Base-by-base conservation (phyloP, 2,797 vertebrate species). In the Melanotaenia parkinsoni region DNA sequence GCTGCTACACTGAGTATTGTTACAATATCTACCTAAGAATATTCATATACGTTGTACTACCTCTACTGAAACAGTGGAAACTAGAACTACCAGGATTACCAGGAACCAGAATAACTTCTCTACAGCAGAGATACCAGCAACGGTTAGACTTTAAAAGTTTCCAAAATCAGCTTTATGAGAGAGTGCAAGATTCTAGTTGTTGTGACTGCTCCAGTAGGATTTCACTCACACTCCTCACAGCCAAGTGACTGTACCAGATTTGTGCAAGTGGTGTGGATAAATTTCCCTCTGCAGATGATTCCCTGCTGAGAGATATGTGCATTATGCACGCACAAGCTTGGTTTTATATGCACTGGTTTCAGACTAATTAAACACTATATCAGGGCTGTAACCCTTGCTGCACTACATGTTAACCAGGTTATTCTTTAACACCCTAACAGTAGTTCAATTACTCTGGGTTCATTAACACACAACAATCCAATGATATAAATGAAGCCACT, bases 401-500 rank as follows among this genome's bases (percentile, higher is more conserved):
- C 37, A 10, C 58, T 56, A 58, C 33, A 51, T n/a, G 61, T 50
- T 73, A 63, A 84, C 67, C 2, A 51, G 45, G 72, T 64, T 24
- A 67, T 26, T 76, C 32, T 68, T 30, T 57, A 35, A 64, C 78
- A 28, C 51, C 57, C 53, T 32, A 66, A 68, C 67, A 50, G 61
- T 24, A 20, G 61, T 62, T 30, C 78, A 69, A 85, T 71, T 71
- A 72, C 54, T 67, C 58, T 1, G n/a, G 43, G 9, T 71, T 57
- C 63, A 72, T 71, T 68, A 78, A 71, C 43, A 67, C 67, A 67
- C 38, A 74, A 30, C 32, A 67, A 84, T 76, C 80, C 78, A 85
- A 85, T 86, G 67, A 82, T 77, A 66, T 47, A 67, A 88, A 83
- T 72, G 12, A 61, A 88, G 79, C 70, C 83, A 79, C 72, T 88